Percentiles rank a stretch among this genome's conserved stretches.
Evolutionary conservation across 1,140 invertebrate species (phyloP).

Genomic region (Calliopsis andreniformis): DNA sequence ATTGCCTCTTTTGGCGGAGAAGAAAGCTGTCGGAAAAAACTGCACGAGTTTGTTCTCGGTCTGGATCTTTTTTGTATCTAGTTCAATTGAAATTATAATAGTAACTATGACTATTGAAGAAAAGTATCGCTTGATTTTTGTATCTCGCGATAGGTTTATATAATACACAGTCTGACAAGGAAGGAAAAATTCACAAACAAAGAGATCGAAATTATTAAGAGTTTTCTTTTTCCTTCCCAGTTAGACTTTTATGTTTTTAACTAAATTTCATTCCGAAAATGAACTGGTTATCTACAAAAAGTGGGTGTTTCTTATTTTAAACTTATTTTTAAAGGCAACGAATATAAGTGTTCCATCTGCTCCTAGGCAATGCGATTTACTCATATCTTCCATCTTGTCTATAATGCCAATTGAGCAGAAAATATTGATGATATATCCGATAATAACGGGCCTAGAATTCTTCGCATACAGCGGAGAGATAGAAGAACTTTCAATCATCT

Average conservation of each 20-base stretch:
- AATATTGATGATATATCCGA: too few species aligned
- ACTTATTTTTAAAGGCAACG: too few species aligned
- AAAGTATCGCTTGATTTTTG: not conserved
- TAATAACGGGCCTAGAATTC: not conserved
- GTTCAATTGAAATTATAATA: not conserved
- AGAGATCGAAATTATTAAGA: not conserved
- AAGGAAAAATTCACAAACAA: too few species aligned
- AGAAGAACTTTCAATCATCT: not conserved
- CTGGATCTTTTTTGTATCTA: not conserved
- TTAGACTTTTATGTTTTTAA: not conserved
- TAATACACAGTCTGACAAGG: too few species aligned
- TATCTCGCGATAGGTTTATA: not conserved
- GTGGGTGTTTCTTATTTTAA: too few species aligned
- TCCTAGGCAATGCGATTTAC: too few species aligned
- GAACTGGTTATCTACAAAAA: conserved; percentile 19
- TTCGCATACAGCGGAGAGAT: not conserved
- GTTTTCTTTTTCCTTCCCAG: conserved; percentile 27
- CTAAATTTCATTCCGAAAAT: conserved; percentile 16
- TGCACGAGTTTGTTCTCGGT: not conserved
- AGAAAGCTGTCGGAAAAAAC: not conserved
- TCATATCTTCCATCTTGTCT: too few species aligned
- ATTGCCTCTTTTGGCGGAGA: not conserved
- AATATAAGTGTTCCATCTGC: too few species aligned
- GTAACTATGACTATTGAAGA: not conserved
- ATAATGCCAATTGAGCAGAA: too few species aligned